A percentile compares a stretch with the other conserved stretches of the same genome.
Evolutionary conservation across 1,140 invertebrate species (phyloP).

Genomic region (Drosophila chauvacae): DNA sequence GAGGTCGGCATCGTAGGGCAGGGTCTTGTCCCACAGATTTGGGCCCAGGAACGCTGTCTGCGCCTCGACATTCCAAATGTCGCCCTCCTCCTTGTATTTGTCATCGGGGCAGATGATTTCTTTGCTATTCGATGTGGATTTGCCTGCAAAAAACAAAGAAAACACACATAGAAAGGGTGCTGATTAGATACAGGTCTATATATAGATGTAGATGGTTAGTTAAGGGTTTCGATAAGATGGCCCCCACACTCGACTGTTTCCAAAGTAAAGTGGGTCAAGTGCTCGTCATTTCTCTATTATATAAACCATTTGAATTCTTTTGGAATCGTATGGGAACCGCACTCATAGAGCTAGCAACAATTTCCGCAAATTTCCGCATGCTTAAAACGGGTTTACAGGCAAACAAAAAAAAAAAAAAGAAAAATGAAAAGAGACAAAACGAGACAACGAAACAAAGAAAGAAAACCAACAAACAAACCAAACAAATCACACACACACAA

Average conservation of each 20-base stretch:
- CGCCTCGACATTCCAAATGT: constrained; percentile 94
- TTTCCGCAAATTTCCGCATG: constrained; percentile 59
- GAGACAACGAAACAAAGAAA: constrained; percentile 36
- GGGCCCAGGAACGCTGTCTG: constrained; percentile 97
- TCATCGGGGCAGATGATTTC: constrained; percentile 88
- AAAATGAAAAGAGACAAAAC: background rate
- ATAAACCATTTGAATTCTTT: constrained; percentile 39
- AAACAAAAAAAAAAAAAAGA: constrained; percentile 25
- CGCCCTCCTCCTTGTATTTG: constrained; percentile 92
- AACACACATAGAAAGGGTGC: background rate
- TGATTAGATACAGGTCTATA: constrained; percentile 12
- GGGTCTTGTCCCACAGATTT: constrained; percentile 96
- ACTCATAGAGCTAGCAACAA: constrained; percentile 19
- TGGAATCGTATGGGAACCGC: constrained; percentile 19
- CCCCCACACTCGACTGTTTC: background rate
- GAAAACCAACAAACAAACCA: constrained; percentile 59
- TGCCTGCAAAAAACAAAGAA: constrained; percentile 84
- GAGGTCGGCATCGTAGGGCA: constrained; percentile 95
- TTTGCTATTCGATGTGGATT: constrained; percentile 87
- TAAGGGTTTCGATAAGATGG: constrained; percentile 20
- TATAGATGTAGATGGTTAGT: background rate
- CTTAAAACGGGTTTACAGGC: constrained; percentile 46
- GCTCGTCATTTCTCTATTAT: constrained; percentile 24
- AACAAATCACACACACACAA: constrained; percentile 51
- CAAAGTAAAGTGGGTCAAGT: constrained; percentile 47